Base-by-base conservation (phyloP, 2,113 vertebrate species). In the Paracanthobrama guichenoti region DNA sequence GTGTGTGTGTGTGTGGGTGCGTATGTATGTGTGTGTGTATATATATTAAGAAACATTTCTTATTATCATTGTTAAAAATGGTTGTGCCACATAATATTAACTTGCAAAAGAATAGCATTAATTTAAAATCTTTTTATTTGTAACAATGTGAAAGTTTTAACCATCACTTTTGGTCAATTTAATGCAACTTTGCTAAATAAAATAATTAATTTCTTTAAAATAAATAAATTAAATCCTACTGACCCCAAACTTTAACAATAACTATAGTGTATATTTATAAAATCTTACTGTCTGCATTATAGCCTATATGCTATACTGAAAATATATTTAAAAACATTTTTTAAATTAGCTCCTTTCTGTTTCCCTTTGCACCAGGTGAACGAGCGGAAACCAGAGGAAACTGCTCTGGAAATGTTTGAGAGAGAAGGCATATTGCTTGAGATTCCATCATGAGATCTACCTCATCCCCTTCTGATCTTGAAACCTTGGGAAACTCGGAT, bases 301-400 rank as follows among this genome's bases (percentile, higher is more conserved):
- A 55, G 18, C 6, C 50, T 55, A 1, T 6, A 14, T 28, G 7
- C 9, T 66, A 18, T n/a, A 42, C 10, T 42, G 35, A 20, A n/a
- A 22, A 71, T n/a, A 66, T 28, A 6, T 2, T n/a, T 22, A 57
- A 7, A 39, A 39, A 39, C 35, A 39, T 39, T 0, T 31, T 57
- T 76, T 44, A 50, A 50, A 31, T 22, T 1, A 16, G 12, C 10
- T 74, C 31, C 5, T 84, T 18, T 8, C 0, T 22, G 74, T 85
- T 18, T 6, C 1, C 22, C 71, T 85, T 20, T 91, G 62, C 86
- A 93, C 91, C 87, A 95, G 94, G 93, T 94, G 91, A 94, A 90
- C 59, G 31, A 59, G 39, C 35, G 6, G n/a, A 9, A 75, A 86
- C 84, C 72, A 79, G 48, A 82, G 82, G 31, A 90, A 80, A 89